Evolutionary conservation across 35 echinoderm and acorn worm genomes (phyloP), one percentile per base, ranked within the genome.

Genomic region (Acanthaster planci): DNA sequence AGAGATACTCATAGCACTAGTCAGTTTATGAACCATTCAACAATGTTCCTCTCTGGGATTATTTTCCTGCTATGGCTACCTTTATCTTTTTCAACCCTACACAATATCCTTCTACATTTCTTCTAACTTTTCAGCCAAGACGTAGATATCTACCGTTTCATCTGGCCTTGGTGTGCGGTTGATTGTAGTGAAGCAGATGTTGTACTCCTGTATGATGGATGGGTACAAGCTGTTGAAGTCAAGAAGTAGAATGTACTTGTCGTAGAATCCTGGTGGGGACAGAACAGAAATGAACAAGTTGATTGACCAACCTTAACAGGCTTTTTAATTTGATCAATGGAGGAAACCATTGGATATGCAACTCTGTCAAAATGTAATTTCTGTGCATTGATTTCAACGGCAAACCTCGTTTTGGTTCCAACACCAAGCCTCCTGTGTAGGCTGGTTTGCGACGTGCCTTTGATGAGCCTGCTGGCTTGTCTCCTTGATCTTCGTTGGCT

Each of bases 161-260:
- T 84, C 80, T 81, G 86, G 59, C 30, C 67, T 47, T 47, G 42
- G 78, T 21, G 88, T 90, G 83, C 85, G 67, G 40, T 19, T 76
- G n/a, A 97, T 93, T 9, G 95, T 97, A 40, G 95, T 97, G 37
- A 97, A 97, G 76, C 95, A 97, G 57, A 97, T 97, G 39, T 97
- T 97, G 55, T 97, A 97, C 37, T 97, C 95, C 59, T 97, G 95
- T 19, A 97, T 97, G 30, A 97, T 97, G 0, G 95, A 97, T 26
- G 95, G 95, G 64, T 97, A 97, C 7, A 97, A 51, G 85, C 95
- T 97, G 95, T 97, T 97, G 76, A 97, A 97, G 60, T 93, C 95
- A 55, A 97, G 59, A 15, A 97, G 68, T 26, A 97, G 59, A 39
- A 97, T 97, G 44, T 76, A 97, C 91, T 93, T 89, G 84, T 97